Conservation (phyloP, 2,888 invertebrate species). For the Psococerastis gibbosa region DNA sequence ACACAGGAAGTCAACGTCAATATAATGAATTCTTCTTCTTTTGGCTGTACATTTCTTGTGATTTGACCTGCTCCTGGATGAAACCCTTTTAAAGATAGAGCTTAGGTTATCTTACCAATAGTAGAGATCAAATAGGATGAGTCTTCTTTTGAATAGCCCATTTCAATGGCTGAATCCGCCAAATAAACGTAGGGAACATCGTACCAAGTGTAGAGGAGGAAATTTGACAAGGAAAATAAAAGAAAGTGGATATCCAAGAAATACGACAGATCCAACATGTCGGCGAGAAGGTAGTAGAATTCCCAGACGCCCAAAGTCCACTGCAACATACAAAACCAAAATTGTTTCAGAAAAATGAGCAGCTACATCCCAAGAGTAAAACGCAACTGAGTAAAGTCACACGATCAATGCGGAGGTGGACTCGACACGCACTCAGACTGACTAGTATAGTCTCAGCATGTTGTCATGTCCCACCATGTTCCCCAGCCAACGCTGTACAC, state of each 20-base stretch:
- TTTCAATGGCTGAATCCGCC: conserved; percentile 54
- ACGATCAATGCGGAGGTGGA: too few species aligned
- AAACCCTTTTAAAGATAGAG: too few species aligned
- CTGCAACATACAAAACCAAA: conserved; percentile 20
- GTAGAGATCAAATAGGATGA: conserved; percentile 68
- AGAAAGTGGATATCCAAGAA: conserved; percentile 50
- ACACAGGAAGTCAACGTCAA: too few species aligned
- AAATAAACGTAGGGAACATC: conserved; percentile 88
- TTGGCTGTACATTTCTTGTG: too few species aligned
- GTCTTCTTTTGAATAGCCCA: conserved; percentile 51
- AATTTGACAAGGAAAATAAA: conserved; percentile 70
- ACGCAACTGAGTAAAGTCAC: neutral
- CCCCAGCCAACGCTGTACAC: too few species aligned
- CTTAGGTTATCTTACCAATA: conserved; percentile 49
- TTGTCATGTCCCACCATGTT: too few species aligned
- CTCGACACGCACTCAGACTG: too few species aligned
- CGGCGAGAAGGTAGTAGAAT: conserved; percentile 53
- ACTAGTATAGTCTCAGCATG: too few species aligned
- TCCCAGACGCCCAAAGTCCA: conserved; percentile 59
- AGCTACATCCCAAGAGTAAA: neutral
- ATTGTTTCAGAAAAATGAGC: neutral
- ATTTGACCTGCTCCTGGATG: too few species aligned
- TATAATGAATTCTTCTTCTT: too few species aligned
- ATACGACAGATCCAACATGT: conserved; percentile 66
- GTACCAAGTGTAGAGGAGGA: conserved; percentile 79